These are phyloP conservation scores for Archivesica marissinica DNA, from an alignment of 1,140 invertebrate genomes.

Conservation along the genomic window DNA sequence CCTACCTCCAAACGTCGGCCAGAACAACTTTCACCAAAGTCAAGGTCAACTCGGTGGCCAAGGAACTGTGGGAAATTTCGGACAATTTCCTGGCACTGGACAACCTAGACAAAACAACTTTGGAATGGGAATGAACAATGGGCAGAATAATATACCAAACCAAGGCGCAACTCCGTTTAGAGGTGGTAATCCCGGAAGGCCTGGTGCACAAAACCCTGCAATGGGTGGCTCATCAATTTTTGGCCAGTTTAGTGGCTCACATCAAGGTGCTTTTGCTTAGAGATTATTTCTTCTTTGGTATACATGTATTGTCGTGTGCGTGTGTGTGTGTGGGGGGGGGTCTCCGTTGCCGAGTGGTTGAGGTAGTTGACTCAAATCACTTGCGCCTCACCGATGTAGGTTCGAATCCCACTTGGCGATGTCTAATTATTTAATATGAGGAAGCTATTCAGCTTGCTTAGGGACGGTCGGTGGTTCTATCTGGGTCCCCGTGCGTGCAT, in stretches of 20 bases:
- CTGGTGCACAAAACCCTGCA: not conserved
- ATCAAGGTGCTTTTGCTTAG: not conserved
- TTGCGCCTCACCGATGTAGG: too few relatives aligned
- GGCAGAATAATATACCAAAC: not conserved
- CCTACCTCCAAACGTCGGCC: not conserved
- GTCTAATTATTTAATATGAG: too few relatives aligned
- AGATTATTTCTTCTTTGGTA: too few relatives aligned
- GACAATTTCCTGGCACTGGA: not conserved
- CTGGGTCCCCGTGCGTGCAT: too few relatives aligned
- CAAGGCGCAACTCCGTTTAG: not conserved
- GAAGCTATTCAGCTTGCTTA: too few relatives aligned
- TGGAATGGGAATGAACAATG: not conserved
- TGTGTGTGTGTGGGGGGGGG: too few relatives aligned
- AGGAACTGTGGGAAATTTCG: not conserved
- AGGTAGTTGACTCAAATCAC: too few relatives aligned
- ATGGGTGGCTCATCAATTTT: not conserved
- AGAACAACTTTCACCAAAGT: not conserved
- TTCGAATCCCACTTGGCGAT: too few relatives aligned
- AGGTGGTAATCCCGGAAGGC: not conserved
- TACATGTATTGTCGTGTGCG: too few relatives aligned
- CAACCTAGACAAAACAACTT: not conserved
- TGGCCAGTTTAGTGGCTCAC: slow-evolving; percentile 17
- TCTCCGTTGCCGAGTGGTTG: too few relatives aligned
- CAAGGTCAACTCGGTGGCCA: not conserved
- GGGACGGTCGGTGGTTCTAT: too few relatives aligned